A percentile compares a stretch with the other conserved stretches of the same genome.
Evolutionary conservation across 2,113 vertebrate species (phyloP).

Genomic region (Falcunculus frontatus): DNA sequence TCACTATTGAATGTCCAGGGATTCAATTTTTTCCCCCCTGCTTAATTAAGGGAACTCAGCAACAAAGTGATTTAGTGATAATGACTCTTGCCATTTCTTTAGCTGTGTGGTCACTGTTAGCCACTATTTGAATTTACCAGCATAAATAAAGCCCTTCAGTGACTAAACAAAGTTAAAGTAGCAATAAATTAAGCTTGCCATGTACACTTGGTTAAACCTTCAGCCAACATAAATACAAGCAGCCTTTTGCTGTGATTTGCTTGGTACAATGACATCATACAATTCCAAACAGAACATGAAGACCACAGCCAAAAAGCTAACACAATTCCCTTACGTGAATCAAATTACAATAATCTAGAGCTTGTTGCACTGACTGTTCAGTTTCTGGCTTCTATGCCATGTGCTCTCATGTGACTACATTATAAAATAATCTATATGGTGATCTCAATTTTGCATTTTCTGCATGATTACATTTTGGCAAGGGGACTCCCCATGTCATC

Average conservation of each 20-base stretch:
- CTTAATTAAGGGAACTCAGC: conserved; percentile 75
- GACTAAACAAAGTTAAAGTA: conserved; percentile 78
- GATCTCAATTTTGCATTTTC: conserved; percentile 74
- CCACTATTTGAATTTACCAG: conserved; percentile 74
- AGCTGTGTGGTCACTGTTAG: conserved; percentile 72
- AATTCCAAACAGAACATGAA: conserved; percentile 65
- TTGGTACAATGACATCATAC: conserved; percentile 74
- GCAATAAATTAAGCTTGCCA: conserved; percentile 75
- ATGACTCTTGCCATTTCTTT: conserved; percentile 71
- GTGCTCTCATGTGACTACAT: conserved; percentile 53
- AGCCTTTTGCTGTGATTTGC: conserved; percentile 69
- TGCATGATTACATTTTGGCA: conserved; percentile 77
- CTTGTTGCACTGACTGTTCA: conserved; percentile 10
- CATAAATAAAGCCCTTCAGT: conserved; percentile 77
- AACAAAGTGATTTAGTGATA: conserved; percentile 76
- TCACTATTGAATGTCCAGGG: conserved; percentile 61
- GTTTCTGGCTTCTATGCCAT: conserved; percentile 49
- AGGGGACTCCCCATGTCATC: conserved; percentile 40
- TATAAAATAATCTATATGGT: conserved; percentile 72
- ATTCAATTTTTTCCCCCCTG: background rate
- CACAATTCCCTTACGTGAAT: conserved; percentile 69
- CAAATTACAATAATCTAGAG: conserved; percentile 70
- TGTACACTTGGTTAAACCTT: conserved; percentile 70
- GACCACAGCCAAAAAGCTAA: conserved; percentile 49
- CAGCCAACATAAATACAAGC: conserved; percentile 78